Evolutionary conservation across 2,113 vertebrate genomes (phyloP).

Genomic region (Panurus biarmicus): DNA sequence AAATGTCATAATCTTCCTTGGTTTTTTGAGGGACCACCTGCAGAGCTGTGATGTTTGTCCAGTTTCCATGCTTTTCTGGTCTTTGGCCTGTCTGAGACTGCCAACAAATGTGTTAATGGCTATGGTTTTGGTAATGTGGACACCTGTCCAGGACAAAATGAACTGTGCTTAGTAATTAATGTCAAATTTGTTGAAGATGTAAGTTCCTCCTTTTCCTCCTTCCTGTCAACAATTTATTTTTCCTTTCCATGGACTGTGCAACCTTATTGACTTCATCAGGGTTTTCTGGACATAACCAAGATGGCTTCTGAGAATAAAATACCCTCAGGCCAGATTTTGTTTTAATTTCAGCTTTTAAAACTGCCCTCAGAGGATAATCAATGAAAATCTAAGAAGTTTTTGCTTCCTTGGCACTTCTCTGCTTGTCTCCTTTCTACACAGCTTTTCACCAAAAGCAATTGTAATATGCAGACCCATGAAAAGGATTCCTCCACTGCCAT

Average conservation of each 20-base stretch:
- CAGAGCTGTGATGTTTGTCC: neutral
- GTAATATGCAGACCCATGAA: neutral
- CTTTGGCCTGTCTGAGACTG: neutral
- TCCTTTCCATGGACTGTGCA: neutral
- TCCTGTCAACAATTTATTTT: neutral
- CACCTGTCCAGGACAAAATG: neutral
- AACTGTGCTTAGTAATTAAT: neutral
- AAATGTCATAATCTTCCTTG: neutral
- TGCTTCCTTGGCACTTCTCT: neutral
- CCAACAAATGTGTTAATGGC: neutral
- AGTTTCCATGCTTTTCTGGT: neutral
- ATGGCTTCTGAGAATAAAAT: neutral
- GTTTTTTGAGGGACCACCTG: neutral
- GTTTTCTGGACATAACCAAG: neutral
- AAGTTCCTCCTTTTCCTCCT: neutral
- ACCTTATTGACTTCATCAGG: neutral
- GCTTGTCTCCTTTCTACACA: neutral
- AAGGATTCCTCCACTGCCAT: neutral
- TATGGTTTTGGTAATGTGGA: neutral
- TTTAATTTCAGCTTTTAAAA: neutral
- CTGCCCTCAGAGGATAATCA: neutral
- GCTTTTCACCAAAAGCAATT: neutral
- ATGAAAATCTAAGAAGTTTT: neutral
- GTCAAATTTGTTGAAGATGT: neutral
- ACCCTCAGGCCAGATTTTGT: neutral